Conservation (phyloP, 2,113 vertebrate species). For the Pelobates fuscus region DNA sequence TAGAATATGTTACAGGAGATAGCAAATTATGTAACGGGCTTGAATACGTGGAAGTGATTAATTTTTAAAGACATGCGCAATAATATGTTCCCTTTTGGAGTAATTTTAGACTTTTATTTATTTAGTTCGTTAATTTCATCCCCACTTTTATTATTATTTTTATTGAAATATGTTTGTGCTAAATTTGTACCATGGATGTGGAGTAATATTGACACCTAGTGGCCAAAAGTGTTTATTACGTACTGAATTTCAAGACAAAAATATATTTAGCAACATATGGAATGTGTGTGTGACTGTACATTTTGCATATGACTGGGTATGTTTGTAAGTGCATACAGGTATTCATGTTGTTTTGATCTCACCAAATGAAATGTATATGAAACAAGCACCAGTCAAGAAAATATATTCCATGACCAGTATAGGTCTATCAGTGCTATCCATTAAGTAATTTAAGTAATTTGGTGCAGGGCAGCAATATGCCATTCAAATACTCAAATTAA, state of each 20-base stretch:
- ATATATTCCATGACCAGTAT: no score
- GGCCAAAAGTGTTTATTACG: no score
- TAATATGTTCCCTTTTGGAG: not conserved
- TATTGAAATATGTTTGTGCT: not conserved
- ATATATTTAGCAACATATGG: no score
- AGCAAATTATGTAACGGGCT: constrained; percentile 16
- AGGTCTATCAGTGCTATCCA: no score
- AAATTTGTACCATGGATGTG: not conserved
- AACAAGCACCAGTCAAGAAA: no score
- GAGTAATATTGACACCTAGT: not conserved
- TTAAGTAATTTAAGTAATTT: no score
- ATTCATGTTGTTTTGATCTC: not conserved
- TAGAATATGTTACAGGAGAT: constrained; percentile 33
- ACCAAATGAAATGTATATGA: not conserved
- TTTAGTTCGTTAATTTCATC: not conserved
- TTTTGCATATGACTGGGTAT: not conserved
- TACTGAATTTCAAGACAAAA: no score
- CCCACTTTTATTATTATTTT: not conserved
- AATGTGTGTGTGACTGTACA: no score
- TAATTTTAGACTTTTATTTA: not conserved
- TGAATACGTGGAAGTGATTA: not conserved
- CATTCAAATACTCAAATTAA: no score
- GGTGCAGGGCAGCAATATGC: no score
- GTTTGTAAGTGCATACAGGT: not conserved
- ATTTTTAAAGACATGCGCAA: not conserved